A percentile compares a stretch with the other conserved stretches of the same genome.
These are phyloP conservation scores for Allenopithecus nigroviridis DNA, from an alignment of 2,797 vertebrate species.

Conservation along the genomic window DNA sequence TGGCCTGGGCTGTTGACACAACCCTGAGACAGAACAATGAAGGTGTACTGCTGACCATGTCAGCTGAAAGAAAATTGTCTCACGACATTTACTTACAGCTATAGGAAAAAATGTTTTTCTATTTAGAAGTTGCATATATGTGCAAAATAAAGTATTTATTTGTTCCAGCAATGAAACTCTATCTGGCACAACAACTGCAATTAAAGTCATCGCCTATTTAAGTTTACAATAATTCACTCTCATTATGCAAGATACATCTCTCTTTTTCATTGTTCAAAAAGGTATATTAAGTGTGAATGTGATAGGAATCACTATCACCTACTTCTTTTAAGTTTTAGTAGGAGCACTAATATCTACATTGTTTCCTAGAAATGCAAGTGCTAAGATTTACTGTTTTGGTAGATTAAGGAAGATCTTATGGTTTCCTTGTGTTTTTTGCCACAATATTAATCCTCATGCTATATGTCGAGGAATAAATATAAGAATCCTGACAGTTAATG, in stretches of 20 bases:
- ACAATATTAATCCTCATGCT: not conserved
- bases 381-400: not conserved
- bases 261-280: not conserved
- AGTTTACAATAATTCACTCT: not conserved
- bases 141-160: not conserved
- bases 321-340: not conserved
- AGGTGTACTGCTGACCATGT: not conserved
- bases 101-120: not conserved
- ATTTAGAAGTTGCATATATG: not conserved
- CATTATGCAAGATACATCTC: not conserved
- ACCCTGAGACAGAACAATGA: not conserved
- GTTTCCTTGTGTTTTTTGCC: not conserved
- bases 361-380: not conserved
- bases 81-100: not conserved
- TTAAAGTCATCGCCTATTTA: not conserved
- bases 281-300: not conserved
- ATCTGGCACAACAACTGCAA: not conserved
- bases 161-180: not conserved
- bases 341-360: not conserved
- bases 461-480: not conserved
- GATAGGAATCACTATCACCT: not conserved
- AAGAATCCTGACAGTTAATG: not conserved
- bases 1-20: not conserved
- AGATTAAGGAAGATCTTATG: not conserved
- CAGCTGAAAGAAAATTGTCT: not conserved